Percentiles rank a stretch among this genome's conserved stretches.
These are phyloP conservation scores for Cephus sareptanus DNA, from an alignment of 2,888 invertebrate species.

Conservation along the genomic window DNA sequence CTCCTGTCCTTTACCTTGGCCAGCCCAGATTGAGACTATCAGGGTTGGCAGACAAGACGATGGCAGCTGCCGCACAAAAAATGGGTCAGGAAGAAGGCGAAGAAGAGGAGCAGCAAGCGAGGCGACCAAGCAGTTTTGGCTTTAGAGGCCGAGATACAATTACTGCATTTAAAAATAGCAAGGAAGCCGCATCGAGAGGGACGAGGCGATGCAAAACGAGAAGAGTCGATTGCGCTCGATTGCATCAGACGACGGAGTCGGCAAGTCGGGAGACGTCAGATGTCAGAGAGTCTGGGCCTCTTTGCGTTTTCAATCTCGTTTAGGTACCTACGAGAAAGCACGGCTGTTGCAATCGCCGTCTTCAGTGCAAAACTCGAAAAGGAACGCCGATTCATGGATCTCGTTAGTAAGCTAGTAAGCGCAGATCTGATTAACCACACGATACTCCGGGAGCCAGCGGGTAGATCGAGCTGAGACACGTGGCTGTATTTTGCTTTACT, in stretches of 20 bases:
- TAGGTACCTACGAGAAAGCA: neutral
- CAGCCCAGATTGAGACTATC: no score
- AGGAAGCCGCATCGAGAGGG: slow-evolving; percentile 37
- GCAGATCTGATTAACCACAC: slow-evolving; percentile 38
- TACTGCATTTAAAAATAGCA: slow-evolving; percentile 64
- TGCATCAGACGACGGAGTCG: slow-evolving; percentile 54
- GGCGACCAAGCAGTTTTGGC: no score
- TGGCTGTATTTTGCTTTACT: neutral
- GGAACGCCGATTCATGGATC: neutral
- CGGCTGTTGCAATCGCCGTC: neutral
- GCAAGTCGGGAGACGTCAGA: slow-evolving; percentile 30
- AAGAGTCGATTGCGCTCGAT: slow-evolving; percentile 55
- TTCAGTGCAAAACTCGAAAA: neutral
- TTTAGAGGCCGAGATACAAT: slow-evolving; percentile 44
- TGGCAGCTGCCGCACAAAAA: no score
- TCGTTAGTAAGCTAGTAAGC: slow-evolving; percentile 36
- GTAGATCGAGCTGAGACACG: neutral
- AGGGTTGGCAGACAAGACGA: no score
- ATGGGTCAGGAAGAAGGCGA: no score
- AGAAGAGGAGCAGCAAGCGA: no score
- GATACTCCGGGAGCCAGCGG: slow-evolving; percentile 3
- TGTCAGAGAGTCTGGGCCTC: slow-evolving; percentile 31
- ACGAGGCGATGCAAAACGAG: slow-evolving; percentile 4
- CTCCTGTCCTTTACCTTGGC: no score
- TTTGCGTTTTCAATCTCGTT: slow-evolving; percentile 16